Evolutionary conservation across 2,888 invertebrate genomes (phyloP), one percentile per base, ranked within the genome.

Genomic region (Coronaproctus castanopsis): DNA sequence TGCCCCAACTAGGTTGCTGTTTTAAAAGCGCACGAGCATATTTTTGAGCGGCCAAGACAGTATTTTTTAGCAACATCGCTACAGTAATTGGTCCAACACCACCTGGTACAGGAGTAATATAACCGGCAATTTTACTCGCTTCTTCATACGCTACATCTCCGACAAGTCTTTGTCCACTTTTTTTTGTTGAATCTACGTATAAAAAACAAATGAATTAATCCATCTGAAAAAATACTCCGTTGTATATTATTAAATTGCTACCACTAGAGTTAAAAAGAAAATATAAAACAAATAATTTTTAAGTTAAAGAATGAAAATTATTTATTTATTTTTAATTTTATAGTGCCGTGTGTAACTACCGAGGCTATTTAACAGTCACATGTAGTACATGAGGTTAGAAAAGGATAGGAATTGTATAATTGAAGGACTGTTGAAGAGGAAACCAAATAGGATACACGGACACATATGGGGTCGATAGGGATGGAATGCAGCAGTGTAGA

Each of bases 41-140:
- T 24, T 56, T 57, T 66, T 80, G 75, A 8, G 93, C 92, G 57
- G 91, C 84, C 64, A 83, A 77, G 48, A 93, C 86, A 0, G 95
- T 96, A 74, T 98, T 98, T 67, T 82, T 81, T 89, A 95, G 90
- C 36, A 92, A 75, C 93, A 96, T 96, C 21, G 95, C 93, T 64
- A 95, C 98, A 0, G 98, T 99, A 95, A 99, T 96, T 19, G 97
- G 98, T 0, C 98, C 98, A 62, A 98, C 97, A 63, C 98, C 98
- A 59, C 89, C 88, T 14, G 92, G 91, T 56, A 96, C 96, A 2
- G 96, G 95, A 22, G 96, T 96, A 68, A 96, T 87, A 73, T 81
- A 83, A 1, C 87, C 82, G 19, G 96, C 95, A 62, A 87, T 82
- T 65, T 79, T 72, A 65, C 78, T 76, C 3, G 86, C 95, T 70